A percentile compares a stretch with the other conserved stretches of the same genome.
Conservation (phyloP, 2,888 invertebrate genomes). For the Erpobdella octoculata region DNA sequence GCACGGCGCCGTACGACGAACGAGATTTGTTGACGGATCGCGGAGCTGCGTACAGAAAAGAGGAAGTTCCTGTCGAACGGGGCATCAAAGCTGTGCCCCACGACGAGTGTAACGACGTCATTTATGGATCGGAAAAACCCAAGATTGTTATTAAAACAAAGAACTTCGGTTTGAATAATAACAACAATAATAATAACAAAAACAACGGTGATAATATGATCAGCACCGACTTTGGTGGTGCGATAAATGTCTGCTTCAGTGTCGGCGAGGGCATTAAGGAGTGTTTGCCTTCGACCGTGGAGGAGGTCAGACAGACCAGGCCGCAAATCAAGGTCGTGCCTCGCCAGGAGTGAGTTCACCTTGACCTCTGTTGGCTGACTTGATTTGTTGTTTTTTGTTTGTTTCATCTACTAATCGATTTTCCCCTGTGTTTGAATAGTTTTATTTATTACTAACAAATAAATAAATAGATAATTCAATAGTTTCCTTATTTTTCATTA, state of each 20-base stretch:
- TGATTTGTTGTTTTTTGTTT: too few relatives aligned
- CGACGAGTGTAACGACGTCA: neutral
- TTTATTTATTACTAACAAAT: too few relatives aligned
- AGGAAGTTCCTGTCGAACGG: neutral
- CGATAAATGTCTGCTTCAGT: neutral
- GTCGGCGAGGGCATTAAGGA: neutral
- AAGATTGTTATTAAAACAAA: neutral
- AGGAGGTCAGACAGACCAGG: neutral
- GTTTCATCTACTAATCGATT: too few relatives aligned
- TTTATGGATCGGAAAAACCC: neutral
- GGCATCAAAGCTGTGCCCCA: neutral
- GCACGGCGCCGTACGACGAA: neutral
- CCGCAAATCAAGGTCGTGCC: neutral
- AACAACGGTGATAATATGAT: neutral
- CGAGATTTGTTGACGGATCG: neutral
- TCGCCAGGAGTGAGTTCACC: neutral
- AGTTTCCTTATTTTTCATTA: too few relatives aligned
- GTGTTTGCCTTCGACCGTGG: neutral
- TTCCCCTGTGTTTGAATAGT: too few relatives aligned
- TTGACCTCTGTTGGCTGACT: neutral
- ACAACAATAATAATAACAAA: neutral
- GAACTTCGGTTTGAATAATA: too few relatives aligned
- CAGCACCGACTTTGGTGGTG: neutral
- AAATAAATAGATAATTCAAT: too few relatives aligned
- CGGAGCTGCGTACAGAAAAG: neutral